A percentile compares a stretch with the other conserved stretches of the same genome.
These are phyloP conservation scores for Vulpes lagopus DNA, from an alignment of 2,113 vertebrate genomes.

Conservation along the genomic window DNA sequence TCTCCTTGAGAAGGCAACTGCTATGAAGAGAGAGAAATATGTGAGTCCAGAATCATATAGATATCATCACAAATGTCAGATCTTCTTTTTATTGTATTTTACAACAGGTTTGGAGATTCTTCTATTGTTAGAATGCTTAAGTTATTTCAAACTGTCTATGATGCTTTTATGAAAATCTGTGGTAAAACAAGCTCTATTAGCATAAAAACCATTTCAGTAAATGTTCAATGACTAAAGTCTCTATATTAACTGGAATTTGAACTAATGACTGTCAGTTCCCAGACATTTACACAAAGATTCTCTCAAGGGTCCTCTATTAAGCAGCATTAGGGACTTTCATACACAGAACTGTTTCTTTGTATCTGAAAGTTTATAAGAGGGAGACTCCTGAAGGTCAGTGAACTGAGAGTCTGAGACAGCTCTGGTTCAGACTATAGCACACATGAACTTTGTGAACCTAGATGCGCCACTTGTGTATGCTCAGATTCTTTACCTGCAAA, in stretches of 20 bases:
- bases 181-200: conserved; percentile 70
- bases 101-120: conserved; percentile 54
- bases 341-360: conserved; percentile 22
- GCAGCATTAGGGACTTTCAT: conserved; percentile 26
- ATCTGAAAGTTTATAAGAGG: background rate
- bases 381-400: background rate
- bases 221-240: conserved; percentile 65
- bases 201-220: conserved; percentile 70
- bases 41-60: conserved; percentile 46
- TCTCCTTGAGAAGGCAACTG: conserved; percentile 64
- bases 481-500: background rate
- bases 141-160: conserved; percentile 76
- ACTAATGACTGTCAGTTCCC: conserved; percentile 40
- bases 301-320: conserved; percentile 57
- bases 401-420: background rate
- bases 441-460: background rate
- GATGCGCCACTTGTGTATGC: background rate
- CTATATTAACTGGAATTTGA: conserved; percentile 58
- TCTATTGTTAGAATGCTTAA: background rate
- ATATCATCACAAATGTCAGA: conserved; percentile 49
- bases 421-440: background rate
- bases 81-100: conserved; percentile 61
- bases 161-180: conserved; percentile 73
- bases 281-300: conserved; percentile 60
- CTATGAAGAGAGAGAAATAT: conserved; percentile 57